A percentile compares a stretch with the other conserved stretches of the same genome.
Conservation (phyloP, 2,113 vertebrate species). For the Lepus europaeus region DNA sequence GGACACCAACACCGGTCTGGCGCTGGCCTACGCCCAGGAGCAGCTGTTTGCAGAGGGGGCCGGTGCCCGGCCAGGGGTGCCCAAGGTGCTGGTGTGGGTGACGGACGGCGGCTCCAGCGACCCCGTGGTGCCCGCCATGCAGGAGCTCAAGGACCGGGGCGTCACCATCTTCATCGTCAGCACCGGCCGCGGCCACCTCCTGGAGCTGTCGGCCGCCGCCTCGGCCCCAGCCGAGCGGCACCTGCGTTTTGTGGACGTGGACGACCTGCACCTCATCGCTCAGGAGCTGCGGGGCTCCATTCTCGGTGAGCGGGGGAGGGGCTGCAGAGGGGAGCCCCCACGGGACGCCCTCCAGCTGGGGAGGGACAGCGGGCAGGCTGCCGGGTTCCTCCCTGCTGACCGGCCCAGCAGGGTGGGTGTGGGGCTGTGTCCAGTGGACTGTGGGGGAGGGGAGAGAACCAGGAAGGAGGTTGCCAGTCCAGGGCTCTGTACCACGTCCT, state of each 20-base stretch:
- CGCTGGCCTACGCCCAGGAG: constrained; percentile 90
- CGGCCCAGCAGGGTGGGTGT: too few species aligned
- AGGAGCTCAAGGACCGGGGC: constrained; percentile 91
- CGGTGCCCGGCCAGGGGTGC: constrained; percentile 88
- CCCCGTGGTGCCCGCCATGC: constrained; percentile 91
- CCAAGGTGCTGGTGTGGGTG: constrained; percentile 96
- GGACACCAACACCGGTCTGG: constrained; percentile 95
- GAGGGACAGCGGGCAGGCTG: background rate
- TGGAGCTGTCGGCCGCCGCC: constrained; percentile 91
- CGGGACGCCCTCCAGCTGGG: too few species aligned
- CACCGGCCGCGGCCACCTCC: constrained; percentile 93
- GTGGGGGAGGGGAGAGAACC: background rate
- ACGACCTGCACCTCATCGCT: constrained; percentile 94
- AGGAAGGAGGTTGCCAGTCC: background rate
- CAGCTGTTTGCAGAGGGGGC: constrained; percentile 85
- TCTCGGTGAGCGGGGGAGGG: constrained; percentile 87
- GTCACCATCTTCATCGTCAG: constrained; percentile 94
- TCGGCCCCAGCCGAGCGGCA: constrained; percentile 90
- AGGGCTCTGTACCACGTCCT: background rate
- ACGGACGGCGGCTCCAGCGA: constrained; percentile 96
- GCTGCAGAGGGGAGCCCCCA: background rate
- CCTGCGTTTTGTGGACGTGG: constrained; percentile 96
- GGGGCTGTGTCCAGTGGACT: background rate
- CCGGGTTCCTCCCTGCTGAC: too few species aligned
- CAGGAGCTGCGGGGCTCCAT: constrained; percentile 92